phyloP scores from a whole-genome alignment of 2,888 invertebrate species.

The Acleris laterana region DNA sequence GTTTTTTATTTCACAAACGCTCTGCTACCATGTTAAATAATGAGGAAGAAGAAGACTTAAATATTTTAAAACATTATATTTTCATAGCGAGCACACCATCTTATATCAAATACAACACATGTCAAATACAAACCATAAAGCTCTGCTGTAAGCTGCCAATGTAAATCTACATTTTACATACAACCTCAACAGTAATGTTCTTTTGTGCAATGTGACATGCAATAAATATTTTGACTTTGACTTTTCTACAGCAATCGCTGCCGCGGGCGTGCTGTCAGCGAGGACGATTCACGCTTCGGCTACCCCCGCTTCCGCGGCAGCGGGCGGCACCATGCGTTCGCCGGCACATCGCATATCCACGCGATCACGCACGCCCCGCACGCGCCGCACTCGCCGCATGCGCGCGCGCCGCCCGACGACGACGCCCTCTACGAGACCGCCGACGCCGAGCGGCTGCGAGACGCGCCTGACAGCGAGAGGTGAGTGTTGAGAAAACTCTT shows the following conservation, averaged over 20 bases:
- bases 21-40: no score
- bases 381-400: conserved; percentile 67
- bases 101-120: no score
- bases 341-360: conserved; percentile 60
- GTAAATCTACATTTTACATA: no score
- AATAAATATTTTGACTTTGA: no score
- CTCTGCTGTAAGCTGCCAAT: no score
- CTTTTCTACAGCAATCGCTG: conserved; percentile 84
- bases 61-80: no score
- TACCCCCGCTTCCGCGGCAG: conserved; percentile 87
- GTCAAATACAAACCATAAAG: no score
- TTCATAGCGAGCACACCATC: no score
- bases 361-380: conserved; percentile 62
- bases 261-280: conserved; percentile 74
- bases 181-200: no score
- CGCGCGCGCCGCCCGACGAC: conserved; percentile 86
- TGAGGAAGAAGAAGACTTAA: no score
- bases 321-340: conserved; percentile 65
- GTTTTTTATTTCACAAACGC: no score
- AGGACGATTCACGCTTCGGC: conserved; percentile 90
- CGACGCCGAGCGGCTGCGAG: conserved; percentile 88
- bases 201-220: no score
- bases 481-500: conserved; percentile 68
- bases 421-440: conserved; percentile 95
- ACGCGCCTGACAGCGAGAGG: conserved; percentile 96